Percentiles rank a stretch among this genome's conserved stretches.
phyloP scores from a whole-genome alignment of 1,140 invertebrate genomes.

The Delia radicum region DNA sequence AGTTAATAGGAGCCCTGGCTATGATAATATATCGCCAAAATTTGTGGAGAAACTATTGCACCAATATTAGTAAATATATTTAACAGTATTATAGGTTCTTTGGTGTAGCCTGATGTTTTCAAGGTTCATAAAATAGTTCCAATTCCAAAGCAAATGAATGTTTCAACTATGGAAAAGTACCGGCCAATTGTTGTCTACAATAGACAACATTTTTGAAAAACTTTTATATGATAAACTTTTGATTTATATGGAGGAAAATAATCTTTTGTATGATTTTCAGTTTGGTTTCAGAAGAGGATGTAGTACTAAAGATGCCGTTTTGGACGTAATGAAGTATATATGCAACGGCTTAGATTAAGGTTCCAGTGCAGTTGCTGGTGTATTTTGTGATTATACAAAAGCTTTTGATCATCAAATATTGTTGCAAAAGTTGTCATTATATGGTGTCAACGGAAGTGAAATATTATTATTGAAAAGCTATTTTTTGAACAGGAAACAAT shows the following conservation, averaged over 20 bases:
- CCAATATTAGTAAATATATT: not conserved
- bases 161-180: not conserved
- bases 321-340: not conserved
- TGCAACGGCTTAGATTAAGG: not conserved
- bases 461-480: not conserved
- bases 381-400: not conserved
- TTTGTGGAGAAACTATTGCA: not conserved
- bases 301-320: too few relatives aligned
- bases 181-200: not conserved
- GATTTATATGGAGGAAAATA: not conserved
- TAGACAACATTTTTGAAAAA: not conserved
- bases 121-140: not conserved
- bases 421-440: not conserved
- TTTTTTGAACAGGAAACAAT: not conserved
- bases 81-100: not conserved
- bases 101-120: not conserved
- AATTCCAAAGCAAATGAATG: not conserved
- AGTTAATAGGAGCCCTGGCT: not conserved
- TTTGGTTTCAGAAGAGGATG: not conserved
- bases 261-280: not conserved
- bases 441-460: not conserved
- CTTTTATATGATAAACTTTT: not conserved
- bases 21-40: not conserved
- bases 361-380: not conserved
- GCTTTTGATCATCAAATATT: not conserved